Evolutionary conservation across 1,140 invertebrate genomes (phyloP), one percentile per base, ranked within the genome.

Genomic region (Calephelis virginiensis): DNA sequence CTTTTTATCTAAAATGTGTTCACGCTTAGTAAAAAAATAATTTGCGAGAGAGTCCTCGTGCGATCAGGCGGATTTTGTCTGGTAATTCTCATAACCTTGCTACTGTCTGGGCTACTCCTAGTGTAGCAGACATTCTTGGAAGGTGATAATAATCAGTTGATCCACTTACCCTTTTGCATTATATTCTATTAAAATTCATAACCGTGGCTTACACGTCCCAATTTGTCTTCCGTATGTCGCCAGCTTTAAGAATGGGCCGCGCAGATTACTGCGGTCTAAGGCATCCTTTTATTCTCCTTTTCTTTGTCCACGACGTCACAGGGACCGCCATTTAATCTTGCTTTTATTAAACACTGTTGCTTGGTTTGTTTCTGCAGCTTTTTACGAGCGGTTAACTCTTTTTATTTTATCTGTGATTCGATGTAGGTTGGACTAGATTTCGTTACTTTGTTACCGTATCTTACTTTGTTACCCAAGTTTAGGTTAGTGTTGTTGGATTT

Each of bases 391-490:
- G 56, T 59, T 59, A 59, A 37, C 28, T 59, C 37, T 59, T 59
- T 59, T 59, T 59, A 59, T 38, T 59, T 59, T 59, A 59, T 59
- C 56, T 59, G 56, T 59, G 56, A 12, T 59, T 59, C 56, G 56
- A 37, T 38, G 37, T 38, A 11, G 37, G 40, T 43, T 43, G 40
- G 40, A 43, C 40, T 28, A 17, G 56, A 38, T 38, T 59, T 59
- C 38, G 12, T 38, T 13, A 59, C n/a, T 59, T 38, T 12, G 5
- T n/a, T 59, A 37, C 0, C n/a, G n/a, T n/a, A 17, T 12, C 5
- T 6, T 12, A 11, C 8, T 14, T 6, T 11, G 8, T 53, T 17
- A 17, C 17, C 9, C 10, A 53, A 17, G 28, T 28, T 17, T 6
- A 53, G 10, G 10, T 28, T 17, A 50, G 49, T 17, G 7, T 28